Conservation (phyloP, 2,888 invertebrate genomes). For the Thelaira solivaga region DNA sequence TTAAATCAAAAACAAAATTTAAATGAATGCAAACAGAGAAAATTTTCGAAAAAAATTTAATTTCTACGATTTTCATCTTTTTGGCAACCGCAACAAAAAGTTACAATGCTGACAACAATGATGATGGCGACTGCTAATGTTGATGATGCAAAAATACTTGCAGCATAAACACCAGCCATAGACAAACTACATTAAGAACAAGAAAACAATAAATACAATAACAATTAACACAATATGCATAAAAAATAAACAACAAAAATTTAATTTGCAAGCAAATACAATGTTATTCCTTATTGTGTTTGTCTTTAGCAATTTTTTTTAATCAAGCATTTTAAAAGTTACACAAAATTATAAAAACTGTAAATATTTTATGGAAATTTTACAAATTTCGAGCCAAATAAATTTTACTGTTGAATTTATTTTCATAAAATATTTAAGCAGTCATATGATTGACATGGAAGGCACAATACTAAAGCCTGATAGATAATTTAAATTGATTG, state of each 20-base stretch:
- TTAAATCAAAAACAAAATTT: constrained; percentile 56
- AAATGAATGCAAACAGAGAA: background rate
- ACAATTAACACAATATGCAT: constrained; percentile 54
- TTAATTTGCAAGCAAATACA: background rate
- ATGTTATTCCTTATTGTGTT: background rate
- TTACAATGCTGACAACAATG: constrained; percentile 4
- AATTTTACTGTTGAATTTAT: too few relatives aligned
- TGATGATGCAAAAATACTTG: constrained; percentile 52
- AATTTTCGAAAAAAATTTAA: background rate
- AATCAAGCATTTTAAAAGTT: too few relatives aligned
- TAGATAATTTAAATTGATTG: too few relatives aligned
- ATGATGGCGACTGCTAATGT: constrained; percentile 23
- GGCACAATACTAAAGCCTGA: too few relatives aligned
- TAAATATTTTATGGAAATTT: too few relatives aligned
- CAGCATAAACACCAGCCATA: constrained; percentile 41
- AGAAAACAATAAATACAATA: constrained; percentile 28
- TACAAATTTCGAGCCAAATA: too few relatives aligned
- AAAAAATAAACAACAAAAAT: constrained; percentile 3
- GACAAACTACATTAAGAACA: constrained; percentile 35
- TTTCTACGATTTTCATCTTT: background rate
- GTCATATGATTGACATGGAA: too few relatives aligned
- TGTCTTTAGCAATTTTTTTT: background rate
- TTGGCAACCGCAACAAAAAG: constrained; percentile 40
- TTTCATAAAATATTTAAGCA: too few relatives aligned
- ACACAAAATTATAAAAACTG: too few relatives aligned